These are phyloP conservation scores for Pachyseris speciosa DNA, from an alignment of 64 coral and sea anemone genomes.

Conservation along the genomic window DNA sequence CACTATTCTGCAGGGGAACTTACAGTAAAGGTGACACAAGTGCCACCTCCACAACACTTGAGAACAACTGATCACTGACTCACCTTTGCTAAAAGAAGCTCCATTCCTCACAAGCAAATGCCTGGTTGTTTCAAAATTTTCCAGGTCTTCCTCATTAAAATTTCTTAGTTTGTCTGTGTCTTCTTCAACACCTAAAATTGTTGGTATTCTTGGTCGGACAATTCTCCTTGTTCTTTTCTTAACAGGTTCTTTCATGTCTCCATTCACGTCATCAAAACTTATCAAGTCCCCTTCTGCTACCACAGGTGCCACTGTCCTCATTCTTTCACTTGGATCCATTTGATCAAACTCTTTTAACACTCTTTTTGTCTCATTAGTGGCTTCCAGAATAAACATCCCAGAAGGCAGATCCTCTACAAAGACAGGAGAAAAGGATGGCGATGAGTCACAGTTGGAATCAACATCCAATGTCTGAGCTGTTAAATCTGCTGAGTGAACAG, in stretches of 20 bases:
- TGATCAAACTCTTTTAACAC: slow-evolving; percentile 56
- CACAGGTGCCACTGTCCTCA: background rate
- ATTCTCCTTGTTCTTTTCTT: slow-evolving; percentile 73
- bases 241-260: slow-evolving; percentile 32
- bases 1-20: no score
- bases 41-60: no score
- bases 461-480: background rate
- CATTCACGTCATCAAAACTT: slow-evolving; percentile 61
- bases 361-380: slow-evolving; percentile 1
- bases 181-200: slow-evolving; percentile 69
- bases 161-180: background rate
- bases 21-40: no score
- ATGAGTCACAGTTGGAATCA: slow-evolving; percentile 6
- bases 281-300: slow-evolving; percentile 55
- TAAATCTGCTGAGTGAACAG: background rate
- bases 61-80: background rate
- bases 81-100: slow-evolving; percentile 39
- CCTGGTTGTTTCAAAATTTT: background rate
- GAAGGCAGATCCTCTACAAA: background rate
- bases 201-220: slow-evolving; percentile 85
- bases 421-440: background rate
- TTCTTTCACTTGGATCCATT: slow-evolving; percentile 3
- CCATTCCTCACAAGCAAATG: background rate
- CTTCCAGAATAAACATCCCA: background rate
- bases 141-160: background rate